These are phyloP conservation scores for Drosophila limbata DNA, from an alignment of 2,888 invertebrate genomes.

Conservation along the genomic window DNA sequence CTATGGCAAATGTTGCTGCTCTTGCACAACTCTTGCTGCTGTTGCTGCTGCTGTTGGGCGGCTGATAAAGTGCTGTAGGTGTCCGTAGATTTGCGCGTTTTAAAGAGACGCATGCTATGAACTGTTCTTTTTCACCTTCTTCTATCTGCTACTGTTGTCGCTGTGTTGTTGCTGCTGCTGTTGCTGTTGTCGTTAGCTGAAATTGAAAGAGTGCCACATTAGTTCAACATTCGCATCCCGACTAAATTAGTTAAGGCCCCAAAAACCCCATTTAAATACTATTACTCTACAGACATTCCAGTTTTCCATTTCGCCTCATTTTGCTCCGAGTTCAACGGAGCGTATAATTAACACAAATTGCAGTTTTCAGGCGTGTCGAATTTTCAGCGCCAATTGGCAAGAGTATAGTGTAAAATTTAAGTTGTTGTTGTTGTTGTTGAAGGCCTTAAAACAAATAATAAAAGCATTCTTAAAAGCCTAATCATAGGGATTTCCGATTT, in stretches of 20 bases:
- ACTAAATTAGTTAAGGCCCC: constrained; percentile 28
- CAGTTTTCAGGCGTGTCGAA: constrained; percentile 41
- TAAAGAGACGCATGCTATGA: constrained; percentile 84
- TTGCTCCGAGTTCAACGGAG: constrained; percentile 61
- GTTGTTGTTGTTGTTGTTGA: constrained; percentile 3
- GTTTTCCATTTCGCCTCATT: constrained; percentile 23
- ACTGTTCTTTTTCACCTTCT: constrained; percentile 20
- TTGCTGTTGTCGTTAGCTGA: constrained; percentile 31
- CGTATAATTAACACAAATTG: constrained; percentile 68
- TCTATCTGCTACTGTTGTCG: constrained; percentile 2
- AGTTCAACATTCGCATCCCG: constrained; percentile 33
- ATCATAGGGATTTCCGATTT: constrained; percentile 1
- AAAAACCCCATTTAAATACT: constrained; percentile 53
- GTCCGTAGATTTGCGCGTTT: constrained; percentile 85
- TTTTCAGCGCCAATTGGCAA: constrained; percentile 34
- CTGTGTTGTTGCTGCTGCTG: constrained; percentile 1
- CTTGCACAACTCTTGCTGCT: constrained; percentile 25
- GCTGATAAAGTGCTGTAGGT: constrained; percentile 76
- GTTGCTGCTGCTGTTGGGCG: constrained; percentile 58
- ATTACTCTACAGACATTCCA: constrained; percentile 26
- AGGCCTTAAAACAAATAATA: constrained; percentile 6
- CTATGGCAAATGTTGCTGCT: constrained; percentile 35
- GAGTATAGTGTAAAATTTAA: constrained; percentile 23
- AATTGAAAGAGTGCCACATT: constrained; percentile 37
- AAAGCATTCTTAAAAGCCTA: constrained; percentile 9